Percentiles rank a stretch among this genome's conserved stretches.
These are phyloP conservation scores for Aulostomus chinensis DNA, from an alignment of 2,797 vertebrate genomes.

Conservation along the genomic window DNA sequence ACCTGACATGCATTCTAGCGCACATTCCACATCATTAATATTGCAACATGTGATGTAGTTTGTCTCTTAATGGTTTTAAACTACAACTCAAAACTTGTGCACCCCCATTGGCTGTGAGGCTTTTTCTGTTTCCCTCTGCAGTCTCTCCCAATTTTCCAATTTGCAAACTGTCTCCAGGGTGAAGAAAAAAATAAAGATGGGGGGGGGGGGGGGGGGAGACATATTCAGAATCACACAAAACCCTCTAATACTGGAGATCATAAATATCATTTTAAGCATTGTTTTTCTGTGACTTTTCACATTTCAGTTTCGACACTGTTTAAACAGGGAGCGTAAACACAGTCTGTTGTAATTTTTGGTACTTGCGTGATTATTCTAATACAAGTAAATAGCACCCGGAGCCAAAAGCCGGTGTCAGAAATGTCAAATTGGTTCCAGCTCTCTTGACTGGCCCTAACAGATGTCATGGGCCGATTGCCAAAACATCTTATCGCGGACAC, in stretches of 20 bases:
- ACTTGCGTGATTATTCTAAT: conserved; percentile 18
- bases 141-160: conserved; percentile 37
- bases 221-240: conserved; percentile 15
- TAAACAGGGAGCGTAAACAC: background rate
- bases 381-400: conserved; percentile 26
- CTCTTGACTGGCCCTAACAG: conserved; percentile 67
- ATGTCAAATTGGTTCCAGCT: conserved; percentile 57
- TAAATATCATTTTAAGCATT: background rate
- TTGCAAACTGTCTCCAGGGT: conserved; percentile 29
- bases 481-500: conserved; percentile 72
- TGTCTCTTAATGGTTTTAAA: conserved; percentile 44
- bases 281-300: background rate
- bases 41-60: conserved; percentile 24
- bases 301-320: conserved; percentile 2
- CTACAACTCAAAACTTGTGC: conserved; percentile 31
- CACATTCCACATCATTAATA: conserved; percentile 25
- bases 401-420: conserved; percentile 45
- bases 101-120: conserved; percentile 21
- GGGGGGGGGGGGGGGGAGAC: background rate
- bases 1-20: background rate
- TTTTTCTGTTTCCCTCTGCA: conserved; percentile 26
- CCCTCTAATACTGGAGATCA: background rate
- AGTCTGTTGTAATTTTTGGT: background rate
- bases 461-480: conserved; percentile 73
- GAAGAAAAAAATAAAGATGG: conserved; percentile 10